Evolutionary conservation across 1,140 invertebrate genomes (phyloP), one percentile per base, ranked within the genome.

Genomic region (Zaprionus africanus): DNA sequence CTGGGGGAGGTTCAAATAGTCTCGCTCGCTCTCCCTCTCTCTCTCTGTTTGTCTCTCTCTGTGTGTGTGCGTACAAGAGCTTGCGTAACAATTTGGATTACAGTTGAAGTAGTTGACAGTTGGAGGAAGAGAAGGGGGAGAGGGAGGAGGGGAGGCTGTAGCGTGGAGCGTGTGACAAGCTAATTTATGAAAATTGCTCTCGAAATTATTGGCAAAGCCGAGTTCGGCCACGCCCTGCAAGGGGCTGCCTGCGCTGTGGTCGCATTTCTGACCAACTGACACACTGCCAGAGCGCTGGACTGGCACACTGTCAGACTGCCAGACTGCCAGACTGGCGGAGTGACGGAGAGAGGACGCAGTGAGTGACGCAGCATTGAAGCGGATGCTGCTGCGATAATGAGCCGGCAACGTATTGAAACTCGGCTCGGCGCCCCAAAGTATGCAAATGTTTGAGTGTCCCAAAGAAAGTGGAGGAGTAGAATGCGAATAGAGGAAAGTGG

Each of bases 31-130:
- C 11, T 31, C 19, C 54, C 26, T 78, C 61, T 61, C 64, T 22
- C 22, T 2, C 22, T 22, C 22, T 22, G 22, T 22, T 22, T 22
- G 22, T 68, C 34, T 71, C 53, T 69, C 53, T 60, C 54, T 81
- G 34, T 51, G 56, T 54, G 43, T 79, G 78, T 63, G 79, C 65
- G 71, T 81, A 28, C 46, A 56, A 64, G 69, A 51, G 63, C 76
- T 90, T 90, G 81, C 79, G 79, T 90, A 90, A 90, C 85, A 75
- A 82, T 90, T 84, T 90, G 79, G 85, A 85, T 90, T 82, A 90
- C 81, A 75, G 73, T 72, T 85, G 66, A 90, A 90, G 85, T 75
- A 90, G 85, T 85, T 90, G 83, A 81, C 83, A 83, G 62, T 78
- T 53, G 57, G 61, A 17, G 76, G 36, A 72, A 49, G 15, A 36